Percentiles rank a stretch among this genome's conserved stretches.
These are phyloP conservation scores for Xenops minutus DNA, from an alignment of 2,797 vertebrate species.

Conservation along the genomic window DNA sequence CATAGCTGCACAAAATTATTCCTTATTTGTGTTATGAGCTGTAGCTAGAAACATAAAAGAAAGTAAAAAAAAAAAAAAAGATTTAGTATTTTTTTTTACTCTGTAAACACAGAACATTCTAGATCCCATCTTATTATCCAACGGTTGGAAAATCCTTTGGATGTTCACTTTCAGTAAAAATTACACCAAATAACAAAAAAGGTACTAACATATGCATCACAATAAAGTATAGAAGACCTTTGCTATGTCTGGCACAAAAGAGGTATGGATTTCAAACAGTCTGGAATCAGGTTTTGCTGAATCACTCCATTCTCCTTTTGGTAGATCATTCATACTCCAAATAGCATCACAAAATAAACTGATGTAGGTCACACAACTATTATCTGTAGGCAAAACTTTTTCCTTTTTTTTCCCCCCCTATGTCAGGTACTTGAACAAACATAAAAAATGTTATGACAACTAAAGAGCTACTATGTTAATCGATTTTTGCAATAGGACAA, in stretches of 20 bases:
- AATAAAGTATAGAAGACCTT: neutral
- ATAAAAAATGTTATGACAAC: neutral
- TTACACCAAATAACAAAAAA: neutral
- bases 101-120: neutral
- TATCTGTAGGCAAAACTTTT: neutral
- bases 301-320: neutral
- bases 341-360: neutral
- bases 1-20: neutral
- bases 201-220: neutral
- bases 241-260: neutral
- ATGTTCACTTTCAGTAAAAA: neutral
- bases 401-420: neutral
- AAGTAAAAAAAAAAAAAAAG: neutral
- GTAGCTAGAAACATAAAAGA: neutral
- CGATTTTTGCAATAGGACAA: neutral
- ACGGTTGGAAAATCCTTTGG: neutral
- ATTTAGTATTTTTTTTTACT: neutral
- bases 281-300: neutral
- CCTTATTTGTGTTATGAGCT: neutral
- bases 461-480: neutral
- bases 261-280: neutral
- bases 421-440: neutral
- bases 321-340: neutral
- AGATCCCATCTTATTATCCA: neutral
- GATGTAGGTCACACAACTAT: neutral